A percentile compares a stretch with the other conserved stretches of the same genome.
Conservation (phyloP, 2,888 invertebrate species). For the Bombylius discolor region DNA sequence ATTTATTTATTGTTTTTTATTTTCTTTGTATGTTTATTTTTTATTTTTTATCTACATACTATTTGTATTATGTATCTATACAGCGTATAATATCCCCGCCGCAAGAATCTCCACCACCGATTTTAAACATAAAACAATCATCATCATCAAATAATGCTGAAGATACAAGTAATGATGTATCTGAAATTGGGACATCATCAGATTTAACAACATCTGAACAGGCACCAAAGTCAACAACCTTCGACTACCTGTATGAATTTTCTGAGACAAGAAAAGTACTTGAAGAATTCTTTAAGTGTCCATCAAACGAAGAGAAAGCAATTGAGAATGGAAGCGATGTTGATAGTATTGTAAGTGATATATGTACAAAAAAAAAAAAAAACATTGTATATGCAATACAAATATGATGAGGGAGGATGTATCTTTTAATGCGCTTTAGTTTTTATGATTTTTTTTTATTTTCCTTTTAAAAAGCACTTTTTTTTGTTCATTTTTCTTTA, state of each 20-base stretch:
- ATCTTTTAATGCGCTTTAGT: too few species aligned
- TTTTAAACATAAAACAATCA: constrained; percentile 21
- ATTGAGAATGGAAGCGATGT: constrained; percentile 37
- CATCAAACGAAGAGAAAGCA: constrained; percentile 48
- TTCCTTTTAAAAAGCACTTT: background rate
- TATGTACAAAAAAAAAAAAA: too few species aligned
- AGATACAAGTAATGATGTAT: constrained; percentile 37
- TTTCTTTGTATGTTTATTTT: background rate
- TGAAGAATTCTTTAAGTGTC: constrained; percentile 81
- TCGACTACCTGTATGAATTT: constrained; percentile 82
- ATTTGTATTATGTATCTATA: constrained; percentile 1
- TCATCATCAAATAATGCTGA: constrained; percentile 30
- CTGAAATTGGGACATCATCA: constrained; percentile 36
- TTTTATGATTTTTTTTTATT: background rate
- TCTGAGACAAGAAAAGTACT: constrained; percentile 82
- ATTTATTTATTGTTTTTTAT: background rate
- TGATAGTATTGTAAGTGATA: constrained; percentile 31
- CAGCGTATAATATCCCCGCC: constrained; percentile 33
- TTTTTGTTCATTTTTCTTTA: too few species aligned
- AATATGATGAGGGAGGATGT: too few species aligned
- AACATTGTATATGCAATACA: background rate
- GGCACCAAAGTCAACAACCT: constrained; percentile 45
- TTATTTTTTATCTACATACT: background rate
- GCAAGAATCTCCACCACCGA: constrained; percentile 25
- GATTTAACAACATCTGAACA: constrained; percentile 33